Base-by-base conservation (phyloP, 1,140 invertebrate species). In the Cotesia chilonis region DNA sequence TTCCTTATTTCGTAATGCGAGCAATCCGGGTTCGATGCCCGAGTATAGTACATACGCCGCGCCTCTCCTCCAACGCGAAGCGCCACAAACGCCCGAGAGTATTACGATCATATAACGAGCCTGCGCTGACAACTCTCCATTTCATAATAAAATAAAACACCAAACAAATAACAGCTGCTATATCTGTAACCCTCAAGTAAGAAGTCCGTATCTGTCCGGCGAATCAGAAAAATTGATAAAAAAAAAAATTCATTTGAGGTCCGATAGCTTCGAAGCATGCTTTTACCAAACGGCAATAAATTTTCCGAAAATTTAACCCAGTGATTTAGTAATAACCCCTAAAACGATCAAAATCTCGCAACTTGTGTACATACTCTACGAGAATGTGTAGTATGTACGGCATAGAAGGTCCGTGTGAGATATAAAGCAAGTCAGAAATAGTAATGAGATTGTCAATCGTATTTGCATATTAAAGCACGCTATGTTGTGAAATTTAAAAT, bases 1-100 rank as follows among this genome's bases (percentile, higher is more conserved):
- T 77, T 77, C 73, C 76, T 77, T 52, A 77, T 77, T 77, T 77
- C 76, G 66, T 77, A 77, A 77, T 51, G 76, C 76, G 71, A 75
- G 72, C 73, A 72, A 73, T 77, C 76, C 76, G 76, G 76, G 76
- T 77, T 77, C 76, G 73, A 74, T 69, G 76, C 28, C 71, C 76
- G 68, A 41, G 36, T 36, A 55, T 73, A 74, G 12, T 17, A 70
- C 28, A 20, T 38, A 52, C 52, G 64, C 70, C 69, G 70, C 73
- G 73, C 73, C 69, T 68, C 64, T 72, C 71, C 73, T 74, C 73
- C 73, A 74, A 74, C 73, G 73, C 73, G 73, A 74, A 74, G 63
- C 73, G 69, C 69, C 73, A 68, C 47, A 54, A 37, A 28, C 51
- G 41, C 60, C 72, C 17, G 35, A 65, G 17, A 41, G 41, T 41